Conservation (phyloP, 1,140 invertebrate species). For the Metopolophium dirhodum region DNA sequence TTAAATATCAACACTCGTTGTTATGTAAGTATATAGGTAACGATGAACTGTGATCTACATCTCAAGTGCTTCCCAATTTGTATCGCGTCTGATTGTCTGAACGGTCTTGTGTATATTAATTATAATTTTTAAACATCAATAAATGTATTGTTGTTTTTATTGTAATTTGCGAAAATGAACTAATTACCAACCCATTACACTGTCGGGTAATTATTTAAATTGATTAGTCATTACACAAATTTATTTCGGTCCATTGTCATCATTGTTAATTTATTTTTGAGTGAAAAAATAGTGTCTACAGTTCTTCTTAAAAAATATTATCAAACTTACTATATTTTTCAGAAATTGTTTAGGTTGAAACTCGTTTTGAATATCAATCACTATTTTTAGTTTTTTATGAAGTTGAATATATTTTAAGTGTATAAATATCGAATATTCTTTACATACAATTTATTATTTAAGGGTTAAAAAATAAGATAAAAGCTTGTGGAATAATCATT, state of each 20-base stretch:
- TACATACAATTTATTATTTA: not conserved
- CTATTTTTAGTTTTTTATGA: no score
- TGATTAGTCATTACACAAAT: not conserved
- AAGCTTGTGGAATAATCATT: not conserved
- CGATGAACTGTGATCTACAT: not conserved
- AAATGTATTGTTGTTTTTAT: not conserved
- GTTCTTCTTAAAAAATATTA: not conserved
- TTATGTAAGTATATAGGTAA: not conserved
- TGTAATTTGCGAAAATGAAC: not conserved
- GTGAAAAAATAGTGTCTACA: not conserved
- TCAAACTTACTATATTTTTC: not conserved
- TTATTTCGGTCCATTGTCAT: not conserved
- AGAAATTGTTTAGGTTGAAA: not conserved
- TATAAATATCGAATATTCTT: not conserved
- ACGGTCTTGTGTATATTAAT: not conserved
- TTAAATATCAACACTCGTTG: not conserved
- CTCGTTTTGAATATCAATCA: not conserved
- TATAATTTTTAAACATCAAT: not conserved
- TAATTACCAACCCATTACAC: not conserved
- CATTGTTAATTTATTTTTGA: not conserved
- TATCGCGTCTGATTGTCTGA: not conserved
- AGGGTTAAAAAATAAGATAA: not conserved
- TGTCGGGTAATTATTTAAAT: not conserved
- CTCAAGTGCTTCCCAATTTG: no score
- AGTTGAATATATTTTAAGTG: not conserved